Base-by-base conservation (phyloP, 2,888 invertebrate species). In the Leucoma salicis region DNA sequence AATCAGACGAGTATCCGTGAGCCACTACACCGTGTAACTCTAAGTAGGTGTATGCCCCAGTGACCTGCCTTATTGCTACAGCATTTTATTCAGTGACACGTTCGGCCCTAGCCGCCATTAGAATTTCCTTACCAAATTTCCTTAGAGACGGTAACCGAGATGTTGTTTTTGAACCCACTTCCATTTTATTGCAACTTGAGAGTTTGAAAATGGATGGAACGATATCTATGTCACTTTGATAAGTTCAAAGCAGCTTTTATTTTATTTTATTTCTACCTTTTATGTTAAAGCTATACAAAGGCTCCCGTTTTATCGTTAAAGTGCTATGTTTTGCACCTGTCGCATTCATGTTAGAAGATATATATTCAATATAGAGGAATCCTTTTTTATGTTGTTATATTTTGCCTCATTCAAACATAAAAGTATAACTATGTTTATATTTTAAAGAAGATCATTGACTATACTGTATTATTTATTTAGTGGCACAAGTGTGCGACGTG, bases 11-110 rank as follows among this genome's bases (percentile, higher is more conserved):
- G 43, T 55, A 57, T 55, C 40, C 47, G 31, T 40, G 49, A 49
- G 44, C 47, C 45, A 43, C 43, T 55, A 45, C 35, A 45, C 49
- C 38, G 42, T 57, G 46, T 45, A 52, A 49, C 51, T 57, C 49
- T 49, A 55, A 54, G 57, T 53, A 61, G 52, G 57, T 57, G 49
- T 57, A 54, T 52, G 66, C 65, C 61, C 57, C 53, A 66, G 62
- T 64, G 64, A 66, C 64, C 64, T 66, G 53, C 33, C 55, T 56
- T 66, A 66, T 65, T 61, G 58, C 46, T 57, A 50, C 52, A 56
- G 53, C 50, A 60, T 68, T 65, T 68, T 68, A 69, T 68, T 68
- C 67, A 49, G 47, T 42, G 66, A 63, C 68, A 69, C 67, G 68
- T 66, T 58, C 60, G 45, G 36, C 46, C 52, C 54, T 53, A 46